Conservation (phyloP, 1,140 invertebrate genomes). For the Drosophila tani region DNA sequence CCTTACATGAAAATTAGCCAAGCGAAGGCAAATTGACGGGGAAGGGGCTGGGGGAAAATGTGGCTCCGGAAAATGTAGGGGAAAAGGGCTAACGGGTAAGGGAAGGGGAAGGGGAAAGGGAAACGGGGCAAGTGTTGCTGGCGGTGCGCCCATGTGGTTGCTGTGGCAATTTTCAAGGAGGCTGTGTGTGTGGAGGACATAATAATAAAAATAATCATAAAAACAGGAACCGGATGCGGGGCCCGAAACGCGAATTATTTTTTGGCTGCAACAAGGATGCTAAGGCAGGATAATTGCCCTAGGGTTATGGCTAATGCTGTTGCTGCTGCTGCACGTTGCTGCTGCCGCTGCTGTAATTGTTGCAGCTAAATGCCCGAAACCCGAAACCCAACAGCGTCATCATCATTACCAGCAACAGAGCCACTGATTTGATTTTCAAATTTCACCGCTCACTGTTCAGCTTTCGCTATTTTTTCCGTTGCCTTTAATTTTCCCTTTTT, state of each 20-base stretch:
- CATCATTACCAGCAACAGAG: slow-evolving; percentile 11
- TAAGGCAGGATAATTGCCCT: slow-evolving; percentile 25
- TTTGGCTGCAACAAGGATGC: slow-evolving; percentile 22
- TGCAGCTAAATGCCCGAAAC: slow-evolving; percentile 24
- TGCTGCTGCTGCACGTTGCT: slow-evolving; percentile 13
- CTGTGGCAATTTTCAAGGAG: slow-evolving; percentile 31
- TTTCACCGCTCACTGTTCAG: slow-evolving; percentile 2
- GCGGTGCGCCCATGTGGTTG: slow-evolving; percentile 65
- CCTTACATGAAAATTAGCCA: slow-evolving; percentile 75
- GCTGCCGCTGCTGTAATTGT: slow-evolving; percentile 7
- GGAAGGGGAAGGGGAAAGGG: background rate
- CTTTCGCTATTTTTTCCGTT: background rate
- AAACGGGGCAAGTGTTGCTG: slow-evolving; percentile 24
- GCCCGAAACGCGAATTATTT: slow-evolving; percentile 47
- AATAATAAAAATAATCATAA: slow-evolving; percentile 77
- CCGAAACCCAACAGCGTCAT: slow-evolving; percentile 3
- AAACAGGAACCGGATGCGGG: slow-evolving; percentile 40
- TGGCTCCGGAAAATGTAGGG: background rate
- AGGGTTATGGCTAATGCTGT: slow-evolving; percentile 11
- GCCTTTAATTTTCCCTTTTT: slow-evolving; percentile 6
- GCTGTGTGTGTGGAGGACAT: slow-evolving; percentile 31
- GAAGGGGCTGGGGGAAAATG: background rate
- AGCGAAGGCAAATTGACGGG: slow-evolving; percentile 21
- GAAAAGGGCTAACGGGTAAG: background rate
- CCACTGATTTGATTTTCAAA: slow-evolving; percentile 47